Base-by-base conservation (phyloP, 2,113 vertebrate genomes). In the human (Homo sapiens) region DNA sequence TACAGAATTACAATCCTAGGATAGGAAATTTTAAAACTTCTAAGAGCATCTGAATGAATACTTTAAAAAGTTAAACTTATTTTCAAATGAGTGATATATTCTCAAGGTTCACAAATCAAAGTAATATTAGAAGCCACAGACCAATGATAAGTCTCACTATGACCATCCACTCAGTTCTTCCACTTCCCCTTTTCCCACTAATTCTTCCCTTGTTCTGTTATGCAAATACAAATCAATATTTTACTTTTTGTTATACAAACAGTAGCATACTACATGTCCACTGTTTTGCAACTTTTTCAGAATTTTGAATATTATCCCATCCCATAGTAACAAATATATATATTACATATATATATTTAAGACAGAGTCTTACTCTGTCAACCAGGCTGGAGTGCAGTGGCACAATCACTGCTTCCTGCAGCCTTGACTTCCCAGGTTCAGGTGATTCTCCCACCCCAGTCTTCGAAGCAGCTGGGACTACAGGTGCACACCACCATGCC, bases 21-120 rank as follows among this genome's bases (percentile, higher is more conserved):
- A 80, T 16, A 90, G 27, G 10, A 91, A 93, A 57, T 14, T 45
- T 22, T 82, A 64, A 89, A 84, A 61, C 22, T 23, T 80, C 48
- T 89, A n/a, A 94, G 8, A n/a, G 83, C 23, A 93, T 22, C 27
- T 84, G 55, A 38, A 73, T 61, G 27, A 93, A 90, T 40, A 18
- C 7, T 66, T 93, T 64, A 64, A 94, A 96, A 97, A 76, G 27
- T 45, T 72, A 52, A 80, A 55, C 40, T 92, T 95, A 94, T 57
- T 96, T 94, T 93, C 40, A 87, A 96, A 80, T 43, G 25, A 32
- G 70, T 83, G 35, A 96, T 48, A 93, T 8, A 92, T 79, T 92
- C 22, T 89, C 32, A 85, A 92, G 40, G 45, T 40, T 87, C 4
- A 94, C n/a, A 96, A 61, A 73, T 61, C 8, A 68, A 89, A 92